These are phyloP conservation scores for Andrena hattorfiana DNA, from an alignment of 2,888 invertebrate genomes.

Conservation along the genomic window DNA sequence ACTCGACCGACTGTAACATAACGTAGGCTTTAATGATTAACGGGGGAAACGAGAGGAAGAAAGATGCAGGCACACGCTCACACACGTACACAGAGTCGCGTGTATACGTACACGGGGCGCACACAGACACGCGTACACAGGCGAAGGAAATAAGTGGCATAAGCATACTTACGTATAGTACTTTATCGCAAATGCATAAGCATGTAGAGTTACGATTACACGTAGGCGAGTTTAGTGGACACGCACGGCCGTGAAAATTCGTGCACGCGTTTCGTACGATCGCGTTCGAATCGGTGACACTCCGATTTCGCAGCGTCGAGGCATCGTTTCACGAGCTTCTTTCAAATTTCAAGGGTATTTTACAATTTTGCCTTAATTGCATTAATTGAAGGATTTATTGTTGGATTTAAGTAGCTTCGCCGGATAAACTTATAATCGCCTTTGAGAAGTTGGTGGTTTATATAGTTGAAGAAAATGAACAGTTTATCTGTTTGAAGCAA, in stretches of 20 bases:
- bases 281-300: slow-evolving; percentile 43
- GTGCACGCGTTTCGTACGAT: slow-evolving; percentile 38
- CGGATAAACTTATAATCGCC: too few relatives aligned
- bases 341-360: not conserved
- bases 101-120: slow-evolving; percentile 25
- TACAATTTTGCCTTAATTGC: not conserved
- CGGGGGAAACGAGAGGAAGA: slow-evolving; percentile 48
- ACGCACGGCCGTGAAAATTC: slow-evolving; percentile 45
- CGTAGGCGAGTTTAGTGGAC: slow-evolving; percentile 62
- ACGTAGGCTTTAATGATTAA: slow-evolving; percentile 67
- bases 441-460: too few relatives aligned
- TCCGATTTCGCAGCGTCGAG: slow-evolving; percentile 1
- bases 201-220: slow-evolving; percentile 68
- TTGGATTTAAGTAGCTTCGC: too few relatives aligned
- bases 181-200: slow-evolving; percentile 71
- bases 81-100: slow-evolving; percentile 14
- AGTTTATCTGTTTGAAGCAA: too few relatives aligned
- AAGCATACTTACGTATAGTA: slow-evolving; percentile 72
- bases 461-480: too few relatives aligned
- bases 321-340: not conserved
- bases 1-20: slow-evolving; percentile 78
- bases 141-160: slow-evolving; percentile 63
- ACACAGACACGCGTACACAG: slow-evolving; percentile 33
- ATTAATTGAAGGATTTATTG: not conserved
- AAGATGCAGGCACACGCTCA: slow-evolving; percentile 35